Conservation (phyloP, 2,797 vertebrate species). For the Cichlasoma orientale region DNA sequence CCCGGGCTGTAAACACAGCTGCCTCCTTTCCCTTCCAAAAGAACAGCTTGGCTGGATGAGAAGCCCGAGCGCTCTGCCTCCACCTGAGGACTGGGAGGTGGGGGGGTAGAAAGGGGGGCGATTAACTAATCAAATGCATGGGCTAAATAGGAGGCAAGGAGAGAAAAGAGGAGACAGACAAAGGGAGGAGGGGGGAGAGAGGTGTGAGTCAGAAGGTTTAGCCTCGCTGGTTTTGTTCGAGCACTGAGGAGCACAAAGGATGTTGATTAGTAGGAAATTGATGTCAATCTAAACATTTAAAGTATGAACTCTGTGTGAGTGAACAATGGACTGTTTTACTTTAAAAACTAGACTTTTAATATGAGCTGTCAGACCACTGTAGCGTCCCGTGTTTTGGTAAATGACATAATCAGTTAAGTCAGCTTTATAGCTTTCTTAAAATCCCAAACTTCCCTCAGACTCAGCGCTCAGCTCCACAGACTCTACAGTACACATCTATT, state of each 20-base stretch:
- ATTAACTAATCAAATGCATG: constrained; percentile 87
- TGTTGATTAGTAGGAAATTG: constrained; percentile 53
- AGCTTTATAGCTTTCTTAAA: background rate
- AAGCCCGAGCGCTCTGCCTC: constrained; percentile 89
- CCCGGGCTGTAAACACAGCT: constrained; percentile 99
- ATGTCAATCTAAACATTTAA: constrained; percentile 55
- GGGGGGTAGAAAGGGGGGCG: constrained; percentile 24
- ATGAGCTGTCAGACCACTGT: background rate
- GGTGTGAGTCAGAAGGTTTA: constrained; percentile 66
- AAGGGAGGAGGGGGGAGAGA: constrained; percentile 57
- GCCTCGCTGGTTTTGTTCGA: constrained; percentile 30
- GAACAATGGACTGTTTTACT: background rate
- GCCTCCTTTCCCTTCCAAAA: constrained; percentile 99
- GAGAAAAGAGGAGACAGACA: constrained; percentile 70
- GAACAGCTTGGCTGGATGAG: constrained; percentile 98
- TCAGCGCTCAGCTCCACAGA: background rate
- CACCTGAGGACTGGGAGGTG: constrained; percentile 93
- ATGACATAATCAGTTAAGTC: background rate
- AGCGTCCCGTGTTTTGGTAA: background rate
- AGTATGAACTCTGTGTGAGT: background rate
- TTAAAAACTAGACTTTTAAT: background rate
- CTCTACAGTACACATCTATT: background rate
- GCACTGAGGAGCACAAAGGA: constrained; percentile 62
- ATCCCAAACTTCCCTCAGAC: background rate
- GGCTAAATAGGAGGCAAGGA: constrained; percentile 82